Conservation (phyloP, 2,888 invertebrate genomes). For the Deladenus siricidicola region DNA sequence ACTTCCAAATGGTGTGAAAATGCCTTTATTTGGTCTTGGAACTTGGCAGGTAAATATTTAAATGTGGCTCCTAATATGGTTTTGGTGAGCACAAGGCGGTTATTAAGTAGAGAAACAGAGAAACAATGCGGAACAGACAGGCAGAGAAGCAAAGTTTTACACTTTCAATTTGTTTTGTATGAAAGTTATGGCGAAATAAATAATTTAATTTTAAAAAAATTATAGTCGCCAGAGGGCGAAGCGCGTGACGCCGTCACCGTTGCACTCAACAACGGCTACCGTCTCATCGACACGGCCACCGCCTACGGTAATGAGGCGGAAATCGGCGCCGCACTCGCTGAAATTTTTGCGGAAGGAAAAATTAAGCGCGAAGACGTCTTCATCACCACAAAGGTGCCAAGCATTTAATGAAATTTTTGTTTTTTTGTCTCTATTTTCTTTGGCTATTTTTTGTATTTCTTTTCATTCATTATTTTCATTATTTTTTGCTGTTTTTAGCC, state of each 20-base stretch:
- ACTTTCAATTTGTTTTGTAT: too few species aligned
- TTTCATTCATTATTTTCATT: too few species aligned
- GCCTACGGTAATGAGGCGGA: constrained; percentile 68
- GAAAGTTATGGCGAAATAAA: too few species aligned
- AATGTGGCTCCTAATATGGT: too few species aligned
- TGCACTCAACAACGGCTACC: constrained; percentile 50
- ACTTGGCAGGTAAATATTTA: constrained; percentile 8
- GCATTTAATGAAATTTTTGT: too few species aligned
- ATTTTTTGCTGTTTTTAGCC: too few species aligned
- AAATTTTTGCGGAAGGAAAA: constrained; percentile 35
- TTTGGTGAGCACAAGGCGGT: too few species aligned
- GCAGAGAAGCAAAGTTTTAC: too few species aligned
- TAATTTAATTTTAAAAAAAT: not conserved
- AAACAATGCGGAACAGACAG: too few species aligned
- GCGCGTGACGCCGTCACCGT: constrained; percentile 31
- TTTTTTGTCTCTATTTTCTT: too few species aligned
- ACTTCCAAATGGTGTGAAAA: constrained; percentile 9
- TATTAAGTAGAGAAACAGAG: too few species aligned
- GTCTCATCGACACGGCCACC: constrained; percentile 51
- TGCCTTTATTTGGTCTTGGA: constrained; percentile 3
- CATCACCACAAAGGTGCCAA: constrained; percentile 42
- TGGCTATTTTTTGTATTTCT: too few species aligned
- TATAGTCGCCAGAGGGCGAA: not conserved
- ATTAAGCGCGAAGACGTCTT: constrained; percentile 56
- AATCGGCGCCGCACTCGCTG: constrained; percentile 58